Evolutionary conservation across 1,140 invertebrate genomes (phyloP).

Genomic region (Aphaenogaster ashmeadi): DNA sequence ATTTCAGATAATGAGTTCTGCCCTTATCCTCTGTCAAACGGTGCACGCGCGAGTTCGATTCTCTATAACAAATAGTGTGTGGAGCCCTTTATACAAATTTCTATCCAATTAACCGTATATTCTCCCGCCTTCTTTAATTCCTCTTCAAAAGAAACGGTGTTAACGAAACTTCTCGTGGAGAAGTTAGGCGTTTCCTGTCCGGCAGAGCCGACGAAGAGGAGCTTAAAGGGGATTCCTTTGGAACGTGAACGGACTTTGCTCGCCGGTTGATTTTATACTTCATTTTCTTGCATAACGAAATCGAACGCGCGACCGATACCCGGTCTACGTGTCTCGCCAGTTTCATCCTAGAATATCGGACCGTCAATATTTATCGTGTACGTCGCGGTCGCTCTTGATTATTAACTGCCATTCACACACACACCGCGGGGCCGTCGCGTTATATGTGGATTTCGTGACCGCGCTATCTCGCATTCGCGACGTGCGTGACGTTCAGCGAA

Average conservation of each 20-base stretch:
- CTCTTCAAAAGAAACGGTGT: background rate
- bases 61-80: background rate
- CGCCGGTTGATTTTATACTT: background rate
- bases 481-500: background rate
- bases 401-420: slow-evolving; percentile 44
- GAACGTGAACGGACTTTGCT: background rate
- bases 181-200: background rate
- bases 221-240: background rate
- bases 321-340: slow-evolving; percentile 1
- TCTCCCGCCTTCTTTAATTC: background rate
- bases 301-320: slow-evolving; percentile 24
- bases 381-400: slow-evolving; percentile 31
- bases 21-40: background rate
- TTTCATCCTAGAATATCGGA: slow-evolving; percentile 48
- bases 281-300: background rate
- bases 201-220: no score
- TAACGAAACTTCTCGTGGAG: background rate
- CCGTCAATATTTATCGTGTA: slow-evolving; percentile 50
- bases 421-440: background rate
- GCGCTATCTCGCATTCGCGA: slow-evolving; percentile 1
- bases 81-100: slow-evolving; percentile 19
- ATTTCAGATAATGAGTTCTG: slow-evolving; percentile 20
- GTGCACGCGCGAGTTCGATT: background rate
- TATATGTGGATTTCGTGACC: background rate
- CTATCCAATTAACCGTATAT: slow-evolving; percentile 2